phyloP scores from a whole-genome alignment of 1,140 invertebrate genomes.

The Akabosia matsudoensis region DNA sequence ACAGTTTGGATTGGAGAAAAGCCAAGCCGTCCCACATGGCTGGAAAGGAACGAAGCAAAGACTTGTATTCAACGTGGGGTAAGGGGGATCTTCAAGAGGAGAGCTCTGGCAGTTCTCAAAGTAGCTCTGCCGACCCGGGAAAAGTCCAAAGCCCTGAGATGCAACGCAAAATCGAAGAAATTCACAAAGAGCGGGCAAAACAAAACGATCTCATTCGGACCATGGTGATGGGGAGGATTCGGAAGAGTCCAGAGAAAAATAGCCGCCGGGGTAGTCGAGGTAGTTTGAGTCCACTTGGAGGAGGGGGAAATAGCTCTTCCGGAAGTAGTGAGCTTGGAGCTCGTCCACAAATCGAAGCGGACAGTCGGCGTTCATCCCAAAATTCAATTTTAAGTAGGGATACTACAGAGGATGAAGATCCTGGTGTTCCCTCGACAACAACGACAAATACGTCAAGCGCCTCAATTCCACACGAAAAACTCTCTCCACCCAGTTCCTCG shows the following conservation, averaged over 20 bases:
- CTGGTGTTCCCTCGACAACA: not conserved
- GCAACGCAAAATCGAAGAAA: slow-evolving; percentile 61
- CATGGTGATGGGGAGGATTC: slow-evolving; percentile 71
- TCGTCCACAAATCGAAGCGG: not conserved
- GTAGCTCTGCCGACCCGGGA: not conserved
- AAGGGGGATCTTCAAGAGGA: not conserved
- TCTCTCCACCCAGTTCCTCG: not conserved
- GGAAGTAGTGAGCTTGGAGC: not conserved
- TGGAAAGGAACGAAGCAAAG: slow-evolving; percentile 28
- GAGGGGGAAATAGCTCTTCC: slow-evolving; percentile 30
- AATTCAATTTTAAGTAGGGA: slow-evolving; percentile 31
- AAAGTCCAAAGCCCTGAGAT: slow-evolving; percentile 52
- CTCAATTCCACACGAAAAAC: slow-evolving; percentile 10
- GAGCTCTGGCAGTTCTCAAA: not conserved
- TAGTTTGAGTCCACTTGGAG: slow-evolving; percentile 53
- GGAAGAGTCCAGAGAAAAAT: slow-evolving; percentile 47
- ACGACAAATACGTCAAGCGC: not conserved
- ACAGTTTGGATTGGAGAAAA: slow-evolving; percentile 67
- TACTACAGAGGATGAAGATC: not conserved
- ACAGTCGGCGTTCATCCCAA: slow-evolving; percentile 30
- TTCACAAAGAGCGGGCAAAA: slow-evolving; percentile 64
- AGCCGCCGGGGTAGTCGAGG: slow-evolving; percentile 52
- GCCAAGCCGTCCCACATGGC: slow-evolving; percentile 34
- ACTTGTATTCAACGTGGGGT: slow-evolving; percentile 36
- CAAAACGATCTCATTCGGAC: slow-evolving; percentile 70